These are phyloP conservation scores for Dastarcus helophoroides DNA, from an alignment of 2,888 invertebrate species.

Conservation along the genomic window DNA sequence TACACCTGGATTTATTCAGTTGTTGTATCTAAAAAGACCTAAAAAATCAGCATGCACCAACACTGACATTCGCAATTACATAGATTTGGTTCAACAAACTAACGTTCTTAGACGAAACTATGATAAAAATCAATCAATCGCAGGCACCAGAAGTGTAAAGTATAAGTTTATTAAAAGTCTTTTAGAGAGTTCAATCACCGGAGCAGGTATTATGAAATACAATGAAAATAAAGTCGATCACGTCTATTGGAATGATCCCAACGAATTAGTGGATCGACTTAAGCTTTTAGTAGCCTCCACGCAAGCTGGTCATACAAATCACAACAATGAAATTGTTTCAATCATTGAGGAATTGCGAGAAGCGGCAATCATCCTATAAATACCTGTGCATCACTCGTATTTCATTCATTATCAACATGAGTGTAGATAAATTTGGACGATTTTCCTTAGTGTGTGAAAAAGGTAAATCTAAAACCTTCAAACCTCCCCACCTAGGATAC, in stretches of 20 bases:
- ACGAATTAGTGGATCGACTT: constrained; percentile 23
- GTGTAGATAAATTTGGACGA: too few relatives aligned
- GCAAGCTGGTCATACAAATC: constrained; percentile 19
- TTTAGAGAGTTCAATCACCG: neutral
- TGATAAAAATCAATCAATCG: neutral
- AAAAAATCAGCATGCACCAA: neutral
- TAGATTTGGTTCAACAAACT: constrained; percentile 1
- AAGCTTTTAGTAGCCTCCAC: constrained; percentile 20
- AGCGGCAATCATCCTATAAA: constrained; percentile 12
- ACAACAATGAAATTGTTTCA: constrained; percentile 25
- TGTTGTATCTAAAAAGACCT: constrained; percentile 2
- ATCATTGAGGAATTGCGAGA: constrained; percentile 22
- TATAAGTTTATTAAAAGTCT: neutral
- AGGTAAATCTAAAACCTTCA: too few relatives aligned
- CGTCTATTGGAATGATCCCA: constrained; percentile 11
- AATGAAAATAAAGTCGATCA: constrained; percentile 6
- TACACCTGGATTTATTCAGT: neutral
- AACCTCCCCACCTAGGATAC: too few relatives aligned
- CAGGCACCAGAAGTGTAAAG: neutral
- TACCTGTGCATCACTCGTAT: neutral
- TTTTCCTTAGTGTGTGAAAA: too few relatives aligned
- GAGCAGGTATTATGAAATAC: constrained; percentile 1
- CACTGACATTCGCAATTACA: constrained; percentile 1
- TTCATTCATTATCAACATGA: neutral
- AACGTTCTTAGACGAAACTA: neutral